Conservation (phyloP, 92 coral and sea anemone genomes). For the Metridium senile region DNA sequence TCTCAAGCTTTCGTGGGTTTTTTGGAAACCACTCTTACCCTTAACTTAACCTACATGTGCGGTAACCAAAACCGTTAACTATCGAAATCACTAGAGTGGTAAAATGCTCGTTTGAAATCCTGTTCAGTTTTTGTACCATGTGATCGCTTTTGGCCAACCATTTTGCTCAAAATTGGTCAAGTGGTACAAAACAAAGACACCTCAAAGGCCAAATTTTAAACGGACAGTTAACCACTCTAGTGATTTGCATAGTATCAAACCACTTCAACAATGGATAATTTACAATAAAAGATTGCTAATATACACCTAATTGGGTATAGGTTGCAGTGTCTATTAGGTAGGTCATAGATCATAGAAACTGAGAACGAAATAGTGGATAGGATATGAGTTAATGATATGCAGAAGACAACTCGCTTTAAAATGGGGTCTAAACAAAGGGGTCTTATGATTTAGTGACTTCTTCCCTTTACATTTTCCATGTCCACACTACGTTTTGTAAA, state of each 20-base stretch:
- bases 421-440: too few species aligned
- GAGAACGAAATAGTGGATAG: neutral
- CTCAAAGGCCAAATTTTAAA: neutral
- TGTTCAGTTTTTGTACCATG: too few species aligned
- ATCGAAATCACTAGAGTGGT: neutral
- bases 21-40: neutral
- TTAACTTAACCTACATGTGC: neutral
- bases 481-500: too few species aligned
- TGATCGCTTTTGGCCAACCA: too few species aligned
- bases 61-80: neutral
- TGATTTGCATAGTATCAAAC: neutral
- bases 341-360: neutral
- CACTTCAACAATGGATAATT: neutral
- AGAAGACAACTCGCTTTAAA: too few species aligned
- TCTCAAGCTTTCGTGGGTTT: neutral
- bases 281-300: conserved; percentile 1
- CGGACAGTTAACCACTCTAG: neutral
- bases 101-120: too few species aligned
- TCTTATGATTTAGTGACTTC: too few species aligned
- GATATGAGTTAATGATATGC: too few species aligned
- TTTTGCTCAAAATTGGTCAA: too few species aligned
- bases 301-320: neutral
- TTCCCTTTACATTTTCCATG: too few species aligned
- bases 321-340: neutral
- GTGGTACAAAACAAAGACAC: neutral